Evolutionary conservation across 1,140 invertebrate species (phyloP), one percentile per base, ranked within the genome.

Genomic region (Asbolus verrucosus): DNA sequence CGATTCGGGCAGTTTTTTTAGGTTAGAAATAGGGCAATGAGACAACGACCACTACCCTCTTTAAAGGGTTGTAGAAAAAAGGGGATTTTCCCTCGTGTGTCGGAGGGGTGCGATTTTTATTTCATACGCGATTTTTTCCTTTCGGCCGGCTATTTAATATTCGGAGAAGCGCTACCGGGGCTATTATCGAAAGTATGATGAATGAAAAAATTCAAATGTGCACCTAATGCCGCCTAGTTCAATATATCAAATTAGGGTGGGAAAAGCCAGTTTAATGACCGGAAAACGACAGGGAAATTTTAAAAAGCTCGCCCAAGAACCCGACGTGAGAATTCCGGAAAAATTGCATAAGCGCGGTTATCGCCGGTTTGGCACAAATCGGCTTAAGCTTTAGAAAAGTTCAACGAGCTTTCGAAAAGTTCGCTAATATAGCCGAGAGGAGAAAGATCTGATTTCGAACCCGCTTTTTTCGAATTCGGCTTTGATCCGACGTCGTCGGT

Each of bases 231-330:
- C 46, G 33, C 33, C 33, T 4, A 11, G n/a, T 30, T 24, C 46
- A 54, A 54, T 54, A 54, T 54, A 54, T 54, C 46, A 54, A 54
- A 54, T 50, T 50, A 50, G 43, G n/a, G 43, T n/a, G 33, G 33
- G 19, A 54, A 19, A 54, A 54, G 46, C 46, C 8, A 19, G 46
- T 24, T 54, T 54, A 54, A 54, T 54, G 46, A 54, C 46, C 46
- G 46, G 46, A 54, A 54, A 24, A 54, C 46, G 46, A 24, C 24
- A 19, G 21, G 6, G 21, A 54, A 54, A 54, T 54, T 54, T 54
- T 54, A 54, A 54, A 54, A 54, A 54, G 46, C 46, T 54, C 21
- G 6, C 21, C 3, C 24, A n/a, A n/a, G n/a, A n/a, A n/a, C 8
- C 24, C 24, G 24, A 27, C 24, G 33, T 27, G 46, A 54, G 15